phyloP scores from a whole-genome alignment of 2,797 vertebrate genomes.

The Ceryle rudis region DNA sequence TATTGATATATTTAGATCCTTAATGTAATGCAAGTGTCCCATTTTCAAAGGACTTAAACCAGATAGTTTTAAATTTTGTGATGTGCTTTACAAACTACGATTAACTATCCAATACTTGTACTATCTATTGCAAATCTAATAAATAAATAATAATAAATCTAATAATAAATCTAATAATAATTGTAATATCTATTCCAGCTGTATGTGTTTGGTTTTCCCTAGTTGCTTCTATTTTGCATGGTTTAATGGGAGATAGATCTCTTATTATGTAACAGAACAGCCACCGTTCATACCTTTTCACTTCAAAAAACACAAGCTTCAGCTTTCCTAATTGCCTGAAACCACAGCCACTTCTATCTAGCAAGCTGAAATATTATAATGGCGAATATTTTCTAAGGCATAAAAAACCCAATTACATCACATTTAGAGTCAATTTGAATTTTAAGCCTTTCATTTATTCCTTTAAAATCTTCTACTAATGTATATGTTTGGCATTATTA shows the following conservation, averaged over 20 bases:
- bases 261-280: background rate
- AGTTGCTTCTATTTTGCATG: background rate
- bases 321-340: constrained; percentile 17
- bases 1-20: background rate
- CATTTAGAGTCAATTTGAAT: constrained; percentile 5
- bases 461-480: background rate
- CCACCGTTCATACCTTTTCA: background rate
- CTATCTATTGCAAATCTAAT: background rate
- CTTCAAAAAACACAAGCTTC: background rate
- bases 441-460: constrained; percentile 1
- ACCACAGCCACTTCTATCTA: background rate
- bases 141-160: too few species aligned
- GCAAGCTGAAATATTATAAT: background rate
- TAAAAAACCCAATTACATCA: background rate
- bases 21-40: background rate
- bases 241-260: background rate
- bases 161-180: too few species aligned
- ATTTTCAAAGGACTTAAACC: background rate
- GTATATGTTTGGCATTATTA: constrained; percentile 21
- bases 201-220: background rate
- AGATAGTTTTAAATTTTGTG: background rate
- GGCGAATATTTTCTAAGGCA: background rate
- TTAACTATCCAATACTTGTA: background rate
- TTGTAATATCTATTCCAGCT: background rate
- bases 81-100: background rate